These are phyloP conservation scores for Gallirallus australis DNA, from an alignment of 2,797 vertebrate species.

Conservation along the genomic window DNA sequence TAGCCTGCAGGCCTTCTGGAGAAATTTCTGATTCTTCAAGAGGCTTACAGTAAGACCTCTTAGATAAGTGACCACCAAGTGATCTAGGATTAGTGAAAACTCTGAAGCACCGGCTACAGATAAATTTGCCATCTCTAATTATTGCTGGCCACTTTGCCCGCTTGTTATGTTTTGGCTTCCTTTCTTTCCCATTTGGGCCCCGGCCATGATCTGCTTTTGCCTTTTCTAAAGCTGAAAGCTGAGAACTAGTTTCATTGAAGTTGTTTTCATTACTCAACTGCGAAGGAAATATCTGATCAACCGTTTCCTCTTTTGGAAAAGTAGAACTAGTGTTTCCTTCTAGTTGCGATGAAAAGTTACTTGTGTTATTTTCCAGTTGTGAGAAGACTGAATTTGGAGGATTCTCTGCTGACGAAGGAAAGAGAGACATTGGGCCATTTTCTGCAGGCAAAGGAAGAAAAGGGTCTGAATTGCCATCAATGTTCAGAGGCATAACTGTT, in stretches of 20 bases:
- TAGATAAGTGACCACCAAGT: slow-evolving; percentile 96
- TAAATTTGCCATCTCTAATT: slow-evolving; percentile 92
- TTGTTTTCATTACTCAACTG: slow-evolving; percentile 67
- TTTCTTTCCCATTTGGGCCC: slow-evolving; percentile 77
- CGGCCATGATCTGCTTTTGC: slow-evolving; percentile 69
- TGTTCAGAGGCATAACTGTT: slow-evolving; percentile 85
- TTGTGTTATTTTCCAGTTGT: slow-evolving; percentile 79
- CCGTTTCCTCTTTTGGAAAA: slow-evolving; percentile 78
- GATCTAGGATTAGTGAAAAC: slow-evolving; percentile 93
- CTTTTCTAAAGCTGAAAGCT: slow-evolving; percentile 69
- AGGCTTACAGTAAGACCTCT: slow-evolving; percentile 90
- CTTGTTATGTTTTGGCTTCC: slow-evolving; percentile 84
- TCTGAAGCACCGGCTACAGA: slow-evolving; percentile 93
- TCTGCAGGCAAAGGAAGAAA: slow-evolving; percentile 91
- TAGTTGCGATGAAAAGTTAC: slow-evolving; percentile 75
- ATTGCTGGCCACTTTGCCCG: slow-evolving; percentile 96
- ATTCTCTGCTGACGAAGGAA: slow-evolving; percentile 84
- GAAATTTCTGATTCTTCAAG: slow-evolving; percentile 87
- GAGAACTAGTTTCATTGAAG: slow-evolving; percentile 70
- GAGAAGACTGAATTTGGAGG: slow-evolving; percentile 81
- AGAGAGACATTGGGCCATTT: slow-evolving; percentile 80
- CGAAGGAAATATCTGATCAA: slow-evolving; percentile 77
- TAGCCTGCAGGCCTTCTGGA: slow-evolving; percentile 81
- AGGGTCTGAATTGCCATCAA: slow-evolving; percentile 90
- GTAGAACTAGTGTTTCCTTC: slow-evolving; percentile 76